Conservation (phyloP, 2,888 invertebrate species). For the Rhimphoctona megacephalus region DNA sequence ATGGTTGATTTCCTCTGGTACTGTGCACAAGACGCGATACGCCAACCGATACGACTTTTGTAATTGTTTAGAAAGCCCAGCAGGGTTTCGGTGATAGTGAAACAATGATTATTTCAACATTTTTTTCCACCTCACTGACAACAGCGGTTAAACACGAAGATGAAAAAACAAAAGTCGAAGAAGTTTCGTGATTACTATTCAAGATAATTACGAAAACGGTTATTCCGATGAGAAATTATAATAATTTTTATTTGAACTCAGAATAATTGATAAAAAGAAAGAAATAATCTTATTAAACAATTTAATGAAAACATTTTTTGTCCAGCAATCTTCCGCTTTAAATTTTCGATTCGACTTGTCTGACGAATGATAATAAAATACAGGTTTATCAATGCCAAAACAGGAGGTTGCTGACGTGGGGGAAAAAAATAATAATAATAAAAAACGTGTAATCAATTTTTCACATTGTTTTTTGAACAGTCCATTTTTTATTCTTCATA, state of each 20-base stretch:
- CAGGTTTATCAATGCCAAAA: background rate
- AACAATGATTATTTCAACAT: constrained; percentile 42
- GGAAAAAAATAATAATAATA: background rate
- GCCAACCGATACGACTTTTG: constrained; percentile 53
- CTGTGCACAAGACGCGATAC: constrained; percentile 37
- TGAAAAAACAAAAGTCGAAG: constrained; percentile 2
- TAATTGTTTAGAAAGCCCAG: constrained; percentile 59
- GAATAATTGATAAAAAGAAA: background rate
- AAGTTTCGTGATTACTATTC: background rate
- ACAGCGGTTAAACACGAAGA: background rate
- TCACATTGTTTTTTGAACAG: background rate
- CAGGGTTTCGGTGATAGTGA: constrained; percentile 36
- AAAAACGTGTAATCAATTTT: background rate
- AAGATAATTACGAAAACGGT: background rate
- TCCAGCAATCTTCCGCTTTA: no score
- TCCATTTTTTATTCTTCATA: background rate
- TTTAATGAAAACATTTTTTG: no score
- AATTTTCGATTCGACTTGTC: background rate
- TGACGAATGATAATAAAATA: background rate
- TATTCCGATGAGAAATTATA: background rate
- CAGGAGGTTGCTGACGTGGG: background rate
- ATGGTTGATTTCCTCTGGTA: constrained; percentile 51
- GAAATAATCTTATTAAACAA: background rate
- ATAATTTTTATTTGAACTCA: background rate
- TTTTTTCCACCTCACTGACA: constrained; percentile 26